Conservation (phyloP, 1,140 invertebrate genomes). For the Plutomurus gul region DNA sequence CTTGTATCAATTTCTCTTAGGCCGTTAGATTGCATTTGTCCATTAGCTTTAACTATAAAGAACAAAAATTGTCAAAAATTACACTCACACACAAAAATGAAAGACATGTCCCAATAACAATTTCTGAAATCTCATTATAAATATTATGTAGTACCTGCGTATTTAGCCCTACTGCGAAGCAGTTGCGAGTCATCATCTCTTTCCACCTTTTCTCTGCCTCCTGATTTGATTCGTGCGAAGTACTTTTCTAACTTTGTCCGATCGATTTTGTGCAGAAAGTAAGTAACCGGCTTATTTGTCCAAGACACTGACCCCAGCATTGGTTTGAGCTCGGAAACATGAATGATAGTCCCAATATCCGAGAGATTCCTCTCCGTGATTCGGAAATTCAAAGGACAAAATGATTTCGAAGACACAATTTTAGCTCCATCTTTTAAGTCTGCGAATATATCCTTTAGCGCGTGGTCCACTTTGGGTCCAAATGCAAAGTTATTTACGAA, state of each 20-base stretch:
- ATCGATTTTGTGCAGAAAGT: conserved; percentile 97
- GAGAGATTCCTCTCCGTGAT: conserved; percentile 80
- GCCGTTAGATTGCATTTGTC: conserved; percentile 34
- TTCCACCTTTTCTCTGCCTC: conserved; percentile 30
- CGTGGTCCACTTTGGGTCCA: conserved; percentile 94
- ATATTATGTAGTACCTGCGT: conserved; percentile 67
- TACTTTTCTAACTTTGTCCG: conserved; percentile 93
- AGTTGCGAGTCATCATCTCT: conserved; percentile 28
- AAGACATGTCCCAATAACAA: background rate
- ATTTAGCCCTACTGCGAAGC: conserved; percentile 58
- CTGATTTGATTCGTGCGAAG: conserved; percentile 79
- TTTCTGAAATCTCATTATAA: background rate
- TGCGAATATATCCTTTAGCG: conserved; percentile 92
- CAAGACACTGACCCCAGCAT: conserved; percentile 94
- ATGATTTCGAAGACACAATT: conserved; percentile 98
- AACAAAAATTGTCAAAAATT: conserved; percentile 17
- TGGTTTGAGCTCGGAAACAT: conserved; percentile 93
- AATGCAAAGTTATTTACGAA: conserved; percentile 99
- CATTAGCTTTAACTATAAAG: conserved; percentile 34
- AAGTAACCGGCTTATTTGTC: conserved; percentile 97
- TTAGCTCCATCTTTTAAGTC: conserved; percentile 93
- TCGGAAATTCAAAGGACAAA: conserved; percentile 95
- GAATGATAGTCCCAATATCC: conserved; percentile 99
- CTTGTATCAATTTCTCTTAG: conserved; percentile 54
- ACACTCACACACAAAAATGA: background rate